Percentiles rank a stretch among this genome's conserved stretches.
Conservation (phyloP, 2,797 vertebrate species). For the Gobionotothen gibberifrons region DNA sequence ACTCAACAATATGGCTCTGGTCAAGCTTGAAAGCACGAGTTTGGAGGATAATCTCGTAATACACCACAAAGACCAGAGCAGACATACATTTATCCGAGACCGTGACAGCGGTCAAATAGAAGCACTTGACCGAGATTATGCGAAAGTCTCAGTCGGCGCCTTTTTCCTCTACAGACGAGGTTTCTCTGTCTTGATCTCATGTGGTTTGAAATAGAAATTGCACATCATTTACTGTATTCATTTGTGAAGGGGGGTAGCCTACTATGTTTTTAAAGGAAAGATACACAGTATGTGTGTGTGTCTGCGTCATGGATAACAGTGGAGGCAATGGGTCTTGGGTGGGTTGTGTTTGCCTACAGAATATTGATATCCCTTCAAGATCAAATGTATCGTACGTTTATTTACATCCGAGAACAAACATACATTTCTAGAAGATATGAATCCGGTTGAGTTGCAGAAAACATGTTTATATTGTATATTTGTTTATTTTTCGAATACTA, state of each 20-base stretch:
- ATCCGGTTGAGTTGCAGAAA: not conserved
- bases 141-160: constrained; percentile 49
- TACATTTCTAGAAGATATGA: not conserved
- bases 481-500: not conserved
- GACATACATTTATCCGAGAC: constrained; percentile 38
- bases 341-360: not conserved
- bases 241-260: not conserved
- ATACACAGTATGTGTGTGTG: not conserved
- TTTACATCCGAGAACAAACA: not conserved
- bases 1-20: constrained; percentile 25
- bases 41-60: constrained; percentile 53
- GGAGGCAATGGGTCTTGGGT: not conserved
- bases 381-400: not conserved
- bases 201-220: constrained; percentile 43
- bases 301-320: not conserved
- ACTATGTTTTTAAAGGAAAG: not conserved
- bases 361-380: not conserved
- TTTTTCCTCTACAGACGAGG: constrained; percentile 11
- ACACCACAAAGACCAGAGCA: constrained; percentile 21
- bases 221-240: constrained; percentile 28
- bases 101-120: constrained; percentile 68
- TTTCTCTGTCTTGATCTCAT: constrained; percentile 21
- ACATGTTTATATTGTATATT: not conserved
- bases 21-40: constrained; percentile 34
- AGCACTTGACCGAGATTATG: constrained; percentile 69